Percentiles rank a stretch among this genome's conserved stretches.
Evolutionary conservation across 1,140 invertebrate species (phyloP).

Genomic region (Limonius californicus): DNA sequence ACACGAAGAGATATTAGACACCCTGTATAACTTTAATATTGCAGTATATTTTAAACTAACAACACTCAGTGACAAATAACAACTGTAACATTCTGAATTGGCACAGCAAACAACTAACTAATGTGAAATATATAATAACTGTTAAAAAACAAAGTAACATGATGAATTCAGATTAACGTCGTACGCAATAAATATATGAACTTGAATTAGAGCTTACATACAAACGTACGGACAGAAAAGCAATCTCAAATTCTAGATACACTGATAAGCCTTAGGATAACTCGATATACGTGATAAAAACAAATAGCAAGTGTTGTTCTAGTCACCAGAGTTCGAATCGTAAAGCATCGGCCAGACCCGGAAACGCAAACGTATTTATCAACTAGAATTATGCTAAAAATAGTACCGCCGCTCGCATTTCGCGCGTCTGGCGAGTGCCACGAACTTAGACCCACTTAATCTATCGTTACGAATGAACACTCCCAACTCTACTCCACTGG

Average conservation of each 20-base stretch:
- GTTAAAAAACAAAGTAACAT: conserved; percentile 7
- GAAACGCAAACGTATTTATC: neutral
- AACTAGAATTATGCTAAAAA: neutral
- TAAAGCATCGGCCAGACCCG: neutral
- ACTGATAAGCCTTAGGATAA: conserved; percentile 16
- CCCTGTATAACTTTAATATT: conserved; percentile 6
- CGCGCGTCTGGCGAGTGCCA: neutral
- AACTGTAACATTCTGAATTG: conserved; percentile 13
- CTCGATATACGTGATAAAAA: conserved; percentile 12
- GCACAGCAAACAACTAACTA: conserved; percentile 14
- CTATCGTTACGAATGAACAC: conserved; percentile 2
- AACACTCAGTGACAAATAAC: conserved; percentile 12
- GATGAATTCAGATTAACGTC: conserved; percentile 10
- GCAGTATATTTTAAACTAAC: neutral
- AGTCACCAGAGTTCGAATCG: conserved; percentile 19
- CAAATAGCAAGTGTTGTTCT: conserved; percentile 17
- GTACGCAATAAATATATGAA: conserved; percentile 12
- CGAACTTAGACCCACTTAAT: conserved; percentile 13
- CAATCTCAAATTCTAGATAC: conserved; percentile 14
- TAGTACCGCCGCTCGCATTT: neutral
- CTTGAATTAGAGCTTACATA: conserved; percentile 11
- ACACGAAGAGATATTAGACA: conserved; percentile 12
- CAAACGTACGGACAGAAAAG: conserved; percentile 10
- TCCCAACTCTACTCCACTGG: conserved; percentile 17
- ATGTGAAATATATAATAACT: conserved; percentile 7